Evolutionary conservation across 2,888 invertebrate genomes (phyloP).

Genomic region (Leucozona laternaria): DNA sequence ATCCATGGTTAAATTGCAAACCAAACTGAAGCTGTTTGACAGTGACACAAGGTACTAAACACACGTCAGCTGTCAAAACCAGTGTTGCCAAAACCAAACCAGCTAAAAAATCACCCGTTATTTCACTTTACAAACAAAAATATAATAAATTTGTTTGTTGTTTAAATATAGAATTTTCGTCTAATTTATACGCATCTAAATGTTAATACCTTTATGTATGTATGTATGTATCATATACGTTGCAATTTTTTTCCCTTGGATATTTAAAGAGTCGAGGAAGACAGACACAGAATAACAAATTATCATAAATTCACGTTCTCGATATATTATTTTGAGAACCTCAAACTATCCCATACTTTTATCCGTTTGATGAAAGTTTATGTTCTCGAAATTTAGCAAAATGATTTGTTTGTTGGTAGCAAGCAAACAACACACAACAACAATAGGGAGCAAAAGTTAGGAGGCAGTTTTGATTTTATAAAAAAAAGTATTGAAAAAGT

Average conservation of each 20-base stretch:
- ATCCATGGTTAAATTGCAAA: too few relatives aligned
- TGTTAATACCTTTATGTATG: conserved; percentile 28
- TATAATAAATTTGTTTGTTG: conserved; percentile 38
- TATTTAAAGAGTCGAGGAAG: conserved; percentile 3
- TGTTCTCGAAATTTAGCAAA: neutral
- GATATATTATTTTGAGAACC: neutral
- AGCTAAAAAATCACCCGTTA: too few relatives aligned
- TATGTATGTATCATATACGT: too few relatives aligned
- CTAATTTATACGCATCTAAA: conserved; percentile 38
- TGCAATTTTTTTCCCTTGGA: neutral
- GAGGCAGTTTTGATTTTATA: neutral
- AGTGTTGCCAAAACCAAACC: too few relatives aligned
- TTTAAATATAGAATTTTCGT: conserved; percentile 61
- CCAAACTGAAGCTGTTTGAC: too few relatives aligned
- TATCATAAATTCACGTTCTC: conserved; percentile 50
- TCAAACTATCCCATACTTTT: neutral
- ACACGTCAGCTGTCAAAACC: too few relatives aligned
- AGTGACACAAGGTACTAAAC: too few relatives aligned
- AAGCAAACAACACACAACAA: too few relatives aligned
- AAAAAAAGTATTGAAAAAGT: too few relatives aligned
- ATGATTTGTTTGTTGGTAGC: neutral
- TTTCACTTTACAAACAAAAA: too few relatives aligned
- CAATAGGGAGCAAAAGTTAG: too few relatives aligned
- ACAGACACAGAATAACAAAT: neutral
- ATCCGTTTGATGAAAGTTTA: neutral